Base-by-base conservation (phyloP, 2,888 invertebrate genomes). In the Panorpa germanica region DNA sequence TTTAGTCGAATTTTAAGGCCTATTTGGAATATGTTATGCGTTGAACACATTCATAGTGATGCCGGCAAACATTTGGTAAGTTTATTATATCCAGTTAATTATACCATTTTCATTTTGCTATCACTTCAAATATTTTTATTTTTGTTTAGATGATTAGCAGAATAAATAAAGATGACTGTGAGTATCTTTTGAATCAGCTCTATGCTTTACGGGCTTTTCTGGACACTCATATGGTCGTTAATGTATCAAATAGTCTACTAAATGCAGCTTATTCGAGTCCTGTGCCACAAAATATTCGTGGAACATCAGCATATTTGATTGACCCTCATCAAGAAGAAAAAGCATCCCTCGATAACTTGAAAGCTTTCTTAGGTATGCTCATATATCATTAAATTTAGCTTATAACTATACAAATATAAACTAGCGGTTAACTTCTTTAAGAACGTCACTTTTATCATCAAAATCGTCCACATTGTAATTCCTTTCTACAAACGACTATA, bases 1-100 rank as follows among this genome's bases (percentile, higher is more conserved):
- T 70, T 93, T 9, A 73, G 82, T 13, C 66, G 95, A 40, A 76
- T 96, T 40, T 56, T 98, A 11, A 61, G 85, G 17, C 81, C 86
- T 0, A 64, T 96, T 37, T 96, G 96, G 96, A 75, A 70, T 41
- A 56, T 72, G 38, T 69, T 70, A 48, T 80, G 80, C 43, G 70
- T 81, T 12, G 65, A 72, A 25, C 65, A 61, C 34, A 43, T n/a
- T n/a, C 64, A 57, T 13, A 52, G 61, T 2, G 58, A 60, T 10
- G 59, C 60, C 34, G 60, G 60, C 34, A 64, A 61, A 37, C 57
- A 64, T 40, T 63, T 63, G 48, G 70, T 70, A 52, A 61, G 67
- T 61, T 20, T 14, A 24, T 7, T 11, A 28, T 10, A 29, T 27
- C 32, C 30, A 11, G 12, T 30, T 24, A 23, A 31, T 27, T 21